Conservation (phyloP, 2,113 vertebrate genomes). For the Chaetorhynchus papuensis region DNA sequence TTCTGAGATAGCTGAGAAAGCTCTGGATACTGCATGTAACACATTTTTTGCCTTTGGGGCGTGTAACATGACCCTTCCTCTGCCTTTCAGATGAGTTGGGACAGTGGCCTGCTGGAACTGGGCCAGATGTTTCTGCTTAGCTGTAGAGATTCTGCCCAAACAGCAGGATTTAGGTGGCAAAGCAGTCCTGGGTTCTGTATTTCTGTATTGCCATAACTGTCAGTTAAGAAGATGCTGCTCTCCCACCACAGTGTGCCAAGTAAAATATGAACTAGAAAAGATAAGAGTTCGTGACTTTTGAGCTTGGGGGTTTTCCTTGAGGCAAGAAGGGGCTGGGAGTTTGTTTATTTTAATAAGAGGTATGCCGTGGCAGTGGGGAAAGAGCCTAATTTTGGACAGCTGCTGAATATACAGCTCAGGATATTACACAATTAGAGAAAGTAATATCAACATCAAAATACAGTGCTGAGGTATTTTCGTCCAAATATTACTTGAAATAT, state of each 20-base stretch:
- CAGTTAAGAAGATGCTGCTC: conserved; percentile 11
- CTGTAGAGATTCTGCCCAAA: conserved; percentile 5
- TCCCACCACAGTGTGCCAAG: background rate
- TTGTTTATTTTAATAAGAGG: background rate
- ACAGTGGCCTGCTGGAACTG: conserved; percentile 24
- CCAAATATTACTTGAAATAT: background rate
- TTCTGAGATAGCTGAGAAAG: background rate
- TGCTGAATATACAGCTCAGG: background rate
- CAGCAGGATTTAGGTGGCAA: conserved; percentile 41
- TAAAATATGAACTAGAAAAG: background rate
- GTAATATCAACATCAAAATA: background rate
- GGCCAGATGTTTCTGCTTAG: conserved; percentile 50
- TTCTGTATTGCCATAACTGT: background rate
- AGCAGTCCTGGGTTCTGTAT: background rate
- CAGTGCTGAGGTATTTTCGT: background rate
- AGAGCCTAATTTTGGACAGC: background rate
- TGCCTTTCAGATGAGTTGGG: conserved; percentile 30
- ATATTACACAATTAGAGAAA: background rate
- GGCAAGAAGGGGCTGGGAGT: background rate
- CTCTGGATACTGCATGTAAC: background rate
- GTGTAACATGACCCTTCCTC: conserved; percentile 34
- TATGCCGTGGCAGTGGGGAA: background rate
- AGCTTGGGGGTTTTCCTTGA: background rate
- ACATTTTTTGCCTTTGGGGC: conserved; percentile 52
- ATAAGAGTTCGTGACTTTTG: background rate